Evolutionary conservation across 2,797 vertebrate species (phyloP).

Genomic region (Argya squamiceps): DNA sequence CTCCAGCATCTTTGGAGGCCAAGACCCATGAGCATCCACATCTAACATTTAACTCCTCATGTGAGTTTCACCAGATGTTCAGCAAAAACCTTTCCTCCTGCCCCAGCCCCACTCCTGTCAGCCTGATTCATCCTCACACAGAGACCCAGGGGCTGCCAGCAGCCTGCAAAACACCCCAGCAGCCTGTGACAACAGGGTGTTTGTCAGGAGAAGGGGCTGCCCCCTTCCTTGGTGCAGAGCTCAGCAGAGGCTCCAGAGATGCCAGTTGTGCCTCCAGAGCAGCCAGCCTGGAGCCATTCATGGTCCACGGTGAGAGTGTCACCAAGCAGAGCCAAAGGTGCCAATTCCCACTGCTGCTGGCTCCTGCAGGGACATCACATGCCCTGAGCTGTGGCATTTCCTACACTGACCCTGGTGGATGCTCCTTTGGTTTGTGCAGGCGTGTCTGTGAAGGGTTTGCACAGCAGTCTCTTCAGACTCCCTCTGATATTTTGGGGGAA

Average conservation of each 20-base stretch:
- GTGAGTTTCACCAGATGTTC: accelerated
- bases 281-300: accelerated
- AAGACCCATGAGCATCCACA: background rate
- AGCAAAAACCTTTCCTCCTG: no score
- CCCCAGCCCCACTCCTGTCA: background rate
- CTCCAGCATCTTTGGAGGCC: background rate
- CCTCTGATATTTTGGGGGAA: background rate
- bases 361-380: background rate
- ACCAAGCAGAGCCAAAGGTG: background rate
- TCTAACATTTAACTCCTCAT: accelerated
- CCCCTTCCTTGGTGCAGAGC: background rate
- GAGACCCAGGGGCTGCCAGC: background rate
- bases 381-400: background rate
- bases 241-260: background rate
- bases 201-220: background rate
- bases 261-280: background rate
- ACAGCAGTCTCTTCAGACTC: background rate
- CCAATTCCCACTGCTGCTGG: background rate
- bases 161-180: background rate
- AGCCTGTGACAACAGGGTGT: background rate
- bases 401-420: background rate
- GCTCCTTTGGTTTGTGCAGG: background rate
- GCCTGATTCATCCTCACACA: background rate
- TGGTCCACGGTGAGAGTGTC: background rate
- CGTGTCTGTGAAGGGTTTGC: background rate